A percentile compares a stretch with the other conserved stretches of the same genome.
Evolutionary conservation across 2,797 vertebrate genomes (phyloP).

Genomic region (Poliocrania exsul): DNA sequence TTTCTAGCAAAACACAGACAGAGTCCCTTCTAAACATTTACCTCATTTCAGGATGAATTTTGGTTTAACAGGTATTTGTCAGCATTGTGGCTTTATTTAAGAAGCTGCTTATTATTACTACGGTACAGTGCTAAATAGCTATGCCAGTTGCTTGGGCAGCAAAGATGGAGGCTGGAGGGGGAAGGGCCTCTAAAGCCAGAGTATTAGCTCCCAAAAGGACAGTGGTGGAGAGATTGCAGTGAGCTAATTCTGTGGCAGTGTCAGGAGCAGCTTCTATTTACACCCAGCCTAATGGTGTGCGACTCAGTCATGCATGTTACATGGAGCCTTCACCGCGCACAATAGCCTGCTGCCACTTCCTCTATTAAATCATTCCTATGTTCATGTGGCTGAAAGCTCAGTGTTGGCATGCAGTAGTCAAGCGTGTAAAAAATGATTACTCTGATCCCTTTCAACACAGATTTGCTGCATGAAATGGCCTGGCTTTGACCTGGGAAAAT

Average conservation of each 20-base stretch:
- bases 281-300: constrained; percentile 45
- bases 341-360: constrained; percentile 69
- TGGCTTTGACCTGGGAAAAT: constrained; percentile 66
- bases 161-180: not conserved
- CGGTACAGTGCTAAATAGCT: not conserved
- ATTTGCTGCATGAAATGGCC: constrained; percentile 66
- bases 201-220: not conserved
- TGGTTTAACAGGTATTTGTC: not conserved
- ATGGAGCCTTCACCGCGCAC: constrained; percentile 53
- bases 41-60: not conserved
- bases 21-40: not conserved
- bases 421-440: constrained; percentile 69
- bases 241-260: constrained; percentile 8
- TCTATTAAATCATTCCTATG: constrained; percentile 72
- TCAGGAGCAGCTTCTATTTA: constrained; percentile 65
- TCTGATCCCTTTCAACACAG: constrained; percentile 62
- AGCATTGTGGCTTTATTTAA: not conserved
- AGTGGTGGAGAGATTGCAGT: constrained; percentile 24
- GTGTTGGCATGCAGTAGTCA: constrained; percentile 45
- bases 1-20: not conserved
- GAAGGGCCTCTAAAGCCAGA: not conserved
- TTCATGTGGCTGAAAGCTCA: constrained; percentile 49
- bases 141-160: not conserved
- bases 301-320: constrained; percentile 66
- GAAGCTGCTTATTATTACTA: not conserved